phyloP scores from a whole-genome alignment of 2,888 invertebrate genomes.

The Cerastis rubricosa region DNA sequence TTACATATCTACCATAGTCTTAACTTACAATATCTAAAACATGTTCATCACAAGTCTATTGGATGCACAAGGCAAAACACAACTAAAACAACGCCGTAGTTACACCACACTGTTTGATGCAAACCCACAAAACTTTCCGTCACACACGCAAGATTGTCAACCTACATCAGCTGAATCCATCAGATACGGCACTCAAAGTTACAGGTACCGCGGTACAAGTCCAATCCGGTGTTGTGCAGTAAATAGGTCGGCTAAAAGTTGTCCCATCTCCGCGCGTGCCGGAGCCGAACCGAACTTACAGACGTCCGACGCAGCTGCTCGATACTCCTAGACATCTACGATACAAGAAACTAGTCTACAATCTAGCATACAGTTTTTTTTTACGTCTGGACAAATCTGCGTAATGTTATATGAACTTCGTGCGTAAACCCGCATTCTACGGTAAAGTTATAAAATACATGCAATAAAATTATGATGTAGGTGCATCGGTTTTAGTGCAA shows the following conservation, averaged over 20 bases:
- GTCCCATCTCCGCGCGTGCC: constrained; percentile 68
- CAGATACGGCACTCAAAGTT: constrained; percentile 70
- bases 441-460: constrained; percentile 29
- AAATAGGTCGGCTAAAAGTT: constrained; percentile 79
- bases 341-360: constrained; percentile 59
- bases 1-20: neutral
- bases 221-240: constrained; percentile 71
- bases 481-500: constrained; percentile 36
- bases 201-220: constrained; percentile 67
- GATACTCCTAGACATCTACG: constrained; percentile 62
- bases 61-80: neutral
- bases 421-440: neutral
- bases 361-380: constrained; percentile 53
- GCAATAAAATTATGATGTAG: constrained; percentile 31
- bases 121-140: constrained; percentile 42
- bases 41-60: neutral
- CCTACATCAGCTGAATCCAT: constrained; percentile 71
- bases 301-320: constrained; percentile 68
- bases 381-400: constrained; percentile 38
- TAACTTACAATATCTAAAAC: neutral
- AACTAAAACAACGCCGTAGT: constrained; percentile 11
- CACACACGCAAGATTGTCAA: constrained; percentile 57
- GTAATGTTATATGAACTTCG: constrained; percentile 29
- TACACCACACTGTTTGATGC: constrained; percentile 16
- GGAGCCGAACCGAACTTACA: constrained; percentile 71